Evolutionary conservation across 2,113 vertebrate genomes (phyloP).

Genomic region (Thunnus thynnus): DNA sequence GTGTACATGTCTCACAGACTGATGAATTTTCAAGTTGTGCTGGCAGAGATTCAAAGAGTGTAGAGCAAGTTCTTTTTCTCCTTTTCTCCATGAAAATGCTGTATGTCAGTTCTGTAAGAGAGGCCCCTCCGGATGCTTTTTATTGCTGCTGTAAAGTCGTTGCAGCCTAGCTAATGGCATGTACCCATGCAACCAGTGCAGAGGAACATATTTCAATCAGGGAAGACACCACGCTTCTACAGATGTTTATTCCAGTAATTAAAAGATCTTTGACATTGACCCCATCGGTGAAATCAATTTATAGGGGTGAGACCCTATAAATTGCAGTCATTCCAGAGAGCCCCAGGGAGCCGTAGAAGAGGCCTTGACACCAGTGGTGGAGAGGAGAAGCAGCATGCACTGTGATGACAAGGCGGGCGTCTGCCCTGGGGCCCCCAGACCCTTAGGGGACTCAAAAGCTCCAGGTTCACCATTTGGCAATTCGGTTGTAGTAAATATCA

Average conservation of each 20-base stretch:
- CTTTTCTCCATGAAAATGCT: not conserved
- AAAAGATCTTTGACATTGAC: slow-evolving; percentile 51
- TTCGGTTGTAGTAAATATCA: no score
- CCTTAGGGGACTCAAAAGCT: not conserved
- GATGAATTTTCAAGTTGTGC: slow-evolving; percentile 32
- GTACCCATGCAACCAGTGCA: slow-evolving; percentile 6
- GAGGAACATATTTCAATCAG: slow-evolving; percentile 28
- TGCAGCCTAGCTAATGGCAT: slow-evolving; percentile 1
- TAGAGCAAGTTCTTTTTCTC: not conserved
- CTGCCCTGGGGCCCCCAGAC: not conserved
- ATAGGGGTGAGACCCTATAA: slow-evolving; percentile 27
- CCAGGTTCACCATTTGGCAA: not conserved
- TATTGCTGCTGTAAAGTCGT: slow-evolving; percentile 21
- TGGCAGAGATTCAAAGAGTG: slow-evolving; percentile 11
- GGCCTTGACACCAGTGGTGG: slow-evolving; percentile 7
- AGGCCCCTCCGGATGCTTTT: slow-evolving; percentile 10
- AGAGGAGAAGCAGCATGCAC: slow-evolving; percentile 10
- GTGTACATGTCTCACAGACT: not conserved
- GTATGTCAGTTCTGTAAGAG: not conserved
- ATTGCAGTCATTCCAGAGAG: slow-evolving; percentile 31
- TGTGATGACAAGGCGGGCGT: not conserved
- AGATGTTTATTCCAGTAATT: slow-evolving; percentile 35
- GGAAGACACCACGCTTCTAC: not conserved
- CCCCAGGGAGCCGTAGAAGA: slow-evolving; percentile 15
- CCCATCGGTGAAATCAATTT: slow-evolving; percentile 43